Percentiles rank a stretch among this genome's conserved stretches.
These are phyloP conservation scores for Pedetes capensis DNA, from an alignment of 2,113 vertebrate genomes.

Conservation along the genomic window DNA sequence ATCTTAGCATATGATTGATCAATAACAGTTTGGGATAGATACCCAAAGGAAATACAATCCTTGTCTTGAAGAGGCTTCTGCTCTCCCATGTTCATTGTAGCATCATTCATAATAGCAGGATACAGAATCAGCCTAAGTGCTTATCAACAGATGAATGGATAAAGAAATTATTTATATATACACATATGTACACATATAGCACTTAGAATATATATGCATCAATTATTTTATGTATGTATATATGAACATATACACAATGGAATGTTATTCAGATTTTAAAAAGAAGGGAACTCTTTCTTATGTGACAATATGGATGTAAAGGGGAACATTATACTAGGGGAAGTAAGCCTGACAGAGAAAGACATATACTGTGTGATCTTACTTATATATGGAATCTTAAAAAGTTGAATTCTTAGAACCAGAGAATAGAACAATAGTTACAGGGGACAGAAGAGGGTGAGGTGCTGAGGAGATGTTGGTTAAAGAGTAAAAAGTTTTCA, in stretches of 20 bases:
- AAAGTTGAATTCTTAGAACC: background rate
- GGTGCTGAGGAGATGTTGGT: background rate
- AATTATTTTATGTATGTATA: background rate
- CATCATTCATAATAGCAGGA: background rate
- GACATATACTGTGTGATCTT: background rate
- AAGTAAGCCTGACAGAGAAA: background rate
- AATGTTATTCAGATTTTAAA: background rate
- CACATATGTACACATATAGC: background rate
- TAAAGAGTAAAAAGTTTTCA: background rate
- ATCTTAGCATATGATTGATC: background rate
- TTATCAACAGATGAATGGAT: background rate
- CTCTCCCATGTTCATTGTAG: background rate
- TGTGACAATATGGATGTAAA: background rate
- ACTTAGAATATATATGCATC: background rate
- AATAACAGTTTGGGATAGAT: background rate
- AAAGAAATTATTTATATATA: background rate
- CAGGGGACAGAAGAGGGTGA: background rate
- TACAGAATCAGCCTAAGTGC: background rate
- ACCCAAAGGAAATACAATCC: background rate
- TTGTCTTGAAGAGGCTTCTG: background rate
- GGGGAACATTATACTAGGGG: background rate
- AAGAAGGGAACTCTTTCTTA: background rate
- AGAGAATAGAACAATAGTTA: background rate
- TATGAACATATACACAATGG: background rate
- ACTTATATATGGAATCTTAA: background rate